A percentile compares a stretch with the other conserved stretches of the same genome.
These are phyloP conservation scores for Calycopis cecrops DNA, from an alignment of 1,140 invertebrate species.

Conservation along the genomic window DNA sequence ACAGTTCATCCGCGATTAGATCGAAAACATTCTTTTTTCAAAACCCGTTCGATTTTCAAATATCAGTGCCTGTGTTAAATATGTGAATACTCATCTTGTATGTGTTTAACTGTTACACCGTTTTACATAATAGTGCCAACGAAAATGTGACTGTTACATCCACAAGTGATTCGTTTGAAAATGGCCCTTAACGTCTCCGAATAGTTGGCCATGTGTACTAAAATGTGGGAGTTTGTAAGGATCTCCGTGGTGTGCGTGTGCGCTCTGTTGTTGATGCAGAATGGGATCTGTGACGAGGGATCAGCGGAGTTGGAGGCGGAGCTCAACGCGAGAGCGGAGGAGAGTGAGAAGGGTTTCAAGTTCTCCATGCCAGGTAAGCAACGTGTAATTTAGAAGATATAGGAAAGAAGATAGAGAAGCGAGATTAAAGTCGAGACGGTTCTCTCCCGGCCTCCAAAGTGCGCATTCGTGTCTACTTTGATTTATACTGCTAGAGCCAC, in stretches of 20 bases:
- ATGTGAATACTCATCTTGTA: conserved; percentile 23
- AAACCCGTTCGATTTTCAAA: conserved; percentile 26
- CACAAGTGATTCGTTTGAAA: conserved; percentile 38
- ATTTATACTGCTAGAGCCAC: too few relatives aligned
- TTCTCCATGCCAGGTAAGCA: conserved; percentile 45
- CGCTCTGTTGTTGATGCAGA: conserved; percentile 44
- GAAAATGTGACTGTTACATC: conserved; percentile 66
- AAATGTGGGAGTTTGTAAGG: conserved; percentile 59
- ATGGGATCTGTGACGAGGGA: conserved; percentile 43
- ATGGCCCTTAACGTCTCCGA: conserved; percentile 44
- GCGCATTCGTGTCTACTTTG: too few relatives aligned
- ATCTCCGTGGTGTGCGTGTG: conserved; percentile 56
- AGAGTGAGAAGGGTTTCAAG: conserved; percentile 46
- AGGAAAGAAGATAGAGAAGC: too few relatives aligned
- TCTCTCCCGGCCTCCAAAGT: too few relatives aligned
- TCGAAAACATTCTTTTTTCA: conserved; percentile 27
- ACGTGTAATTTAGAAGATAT: too few relatives aligned
- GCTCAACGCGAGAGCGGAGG: conserved; percentile 31
- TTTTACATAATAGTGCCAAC: conserved; percentile 20
- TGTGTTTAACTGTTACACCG: conserved; percentile 31
- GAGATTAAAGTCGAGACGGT: too few relatives aligned
- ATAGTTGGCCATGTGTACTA: conserved; percentile 42
- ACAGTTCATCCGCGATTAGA: too few relatives aligned
- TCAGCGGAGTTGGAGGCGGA: conserved; percentile 30
- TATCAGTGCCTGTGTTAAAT: conserved; percentile 19